Evolutionary conservation across 1,140 invertebrate genomes (phyloP).

Genomic region (Acromyrmex echinatior): DNA sequence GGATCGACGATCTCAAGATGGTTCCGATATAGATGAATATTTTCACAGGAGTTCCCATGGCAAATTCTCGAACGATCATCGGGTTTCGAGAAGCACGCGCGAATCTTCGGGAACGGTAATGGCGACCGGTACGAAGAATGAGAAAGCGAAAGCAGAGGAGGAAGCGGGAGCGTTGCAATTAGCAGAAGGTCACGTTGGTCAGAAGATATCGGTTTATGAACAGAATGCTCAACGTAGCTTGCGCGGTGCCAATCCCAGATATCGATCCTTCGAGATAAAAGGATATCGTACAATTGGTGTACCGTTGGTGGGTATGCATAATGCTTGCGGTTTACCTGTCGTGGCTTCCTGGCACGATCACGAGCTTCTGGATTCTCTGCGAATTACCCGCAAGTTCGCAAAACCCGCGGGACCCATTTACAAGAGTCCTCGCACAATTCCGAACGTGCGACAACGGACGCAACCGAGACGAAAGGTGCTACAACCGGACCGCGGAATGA

Average conservation of each 20-base stretch:
- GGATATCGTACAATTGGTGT: slow-evolving; percentile 78
- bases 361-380: slow-evolving; percentile 61
- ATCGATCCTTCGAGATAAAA: slow-evolving; percentile 55
- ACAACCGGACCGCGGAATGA: slow-evolving; percentile 36
- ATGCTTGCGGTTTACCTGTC: slow-evolving; percentile 79
- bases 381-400: slow-evolving; percentile 30
- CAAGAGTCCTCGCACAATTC: slow-evolving; percentile 33
- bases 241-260: slow-evolving; percentile 16
- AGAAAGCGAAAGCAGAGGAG: background rate
- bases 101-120: slow-evolving; percentile 24
- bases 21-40: slow-evolving; percentile 54
- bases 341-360: slow-evolving; percentile 75
- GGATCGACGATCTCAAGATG: background rate
- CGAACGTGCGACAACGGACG: slow-evolving; percentile 56
- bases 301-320: slow-evolving; percentile 85
- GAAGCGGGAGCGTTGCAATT: background rate
- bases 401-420: slow-evolving; percentile 56
- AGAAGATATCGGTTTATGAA: slow-evolving; percentile 83
- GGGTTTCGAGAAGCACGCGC: background rate
- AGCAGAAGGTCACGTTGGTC: slow-evolving; percentile 74
- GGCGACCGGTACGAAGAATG: slow-evolving; percentile 11
- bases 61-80: background rate
- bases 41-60: slow-evolving; percentile 44
- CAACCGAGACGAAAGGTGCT: slow-evolving; percentile 70
- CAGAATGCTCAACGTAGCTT: slow-evolving; percentile 72